A percentile compares a stretch with the other conserved stretches of the same genome.
Evolutionary conservation across 2,888 invertebrate genomes (phyloP).

Genomic region (Ormyrus pomaceus): DNA sequence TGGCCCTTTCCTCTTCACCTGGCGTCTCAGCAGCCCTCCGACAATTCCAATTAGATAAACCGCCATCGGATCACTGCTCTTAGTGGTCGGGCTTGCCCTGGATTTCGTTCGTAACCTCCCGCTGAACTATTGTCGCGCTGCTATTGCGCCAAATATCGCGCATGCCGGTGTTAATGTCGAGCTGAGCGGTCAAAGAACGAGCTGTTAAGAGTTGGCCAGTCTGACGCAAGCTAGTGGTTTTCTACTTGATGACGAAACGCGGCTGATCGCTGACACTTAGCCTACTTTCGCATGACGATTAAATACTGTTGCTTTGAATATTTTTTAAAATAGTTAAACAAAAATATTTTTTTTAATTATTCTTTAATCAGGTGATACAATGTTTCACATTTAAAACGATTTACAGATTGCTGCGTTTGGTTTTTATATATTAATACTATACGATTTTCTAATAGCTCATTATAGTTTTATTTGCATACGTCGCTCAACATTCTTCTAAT

Average conservation of each 20-base stretch:
- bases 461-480: no score
- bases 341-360: neutral
- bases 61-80: conserved; percentile 71
- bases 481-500: no score
- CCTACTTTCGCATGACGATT: neutral
- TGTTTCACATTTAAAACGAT: no score
- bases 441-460: no score
- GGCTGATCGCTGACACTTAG: conserved; percentile 1
- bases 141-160: neutral
- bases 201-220: neutral
- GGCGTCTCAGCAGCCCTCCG: conserved; percentile 64
- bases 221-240: conserved; percentile 12
- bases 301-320: neutral
- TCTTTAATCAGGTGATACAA: neutral
- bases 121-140: neutral
- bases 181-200: conserved; percentile 12
- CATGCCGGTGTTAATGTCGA: neutral
- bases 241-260: conserved; percentile 1
- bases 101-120: conserved; percentile 57
- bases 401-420: no score
- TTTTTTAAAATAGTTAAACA: neutral
- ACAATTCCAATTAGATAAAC: conserved; percentile 75
- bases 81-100: conserved; percentile 67
- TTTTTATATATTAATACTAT: no score
- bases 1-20: conserved; percentile 22